Evolutionary conservation across 92 coral and sea anemone species (phyloP).

Genomic region (Umimayanthus chanpuru): DNA sequence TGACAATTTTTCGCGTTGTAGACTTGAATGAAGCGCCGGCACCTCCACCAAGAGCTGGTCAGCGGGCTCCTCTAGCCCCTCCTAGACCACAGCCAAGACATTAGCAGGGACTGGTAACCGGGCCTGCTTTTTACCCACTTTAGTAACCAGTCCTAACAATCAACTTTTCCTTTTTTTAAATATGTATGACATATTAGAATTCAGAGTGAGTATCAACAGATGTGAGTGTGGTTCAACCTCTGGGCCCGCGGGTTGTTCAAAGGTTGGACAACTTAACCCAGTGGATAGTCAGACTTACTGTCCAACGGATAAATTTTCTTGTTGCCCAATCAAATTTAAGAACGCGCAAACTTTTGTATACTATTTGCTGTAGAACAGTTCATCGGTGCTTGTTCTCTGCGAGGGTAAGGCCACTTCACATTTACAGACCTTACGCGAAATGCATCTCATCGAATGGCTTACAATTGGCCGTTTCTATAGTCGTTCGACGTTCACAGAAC

Average conservation of each 20-base stretch:
- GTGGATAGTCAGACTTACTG: too few relatives aligned
- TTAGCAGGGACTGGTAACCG: neutral
- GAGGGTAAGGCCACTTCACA: neutral
- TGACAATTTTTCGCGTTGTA: neutral
- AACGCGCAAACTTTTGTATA: too few relatives aligned
- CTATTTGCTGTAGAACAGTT: neutral
- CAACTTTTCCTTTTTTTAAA: too few relatives aligned
- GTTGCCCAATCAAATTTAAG: too few relatives aligned
- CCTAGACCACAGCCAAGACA: constrained; percentile 9
- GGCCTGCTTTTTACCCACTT: neutral
- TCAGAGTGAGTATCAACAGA: too few relatives aligned
- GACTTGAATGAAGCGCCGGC: neutral
- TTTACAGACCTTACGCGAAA: neutral
- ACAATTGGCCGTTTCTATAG: too few relatives aligned
- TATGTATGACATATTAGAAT: too few relatives aligned
- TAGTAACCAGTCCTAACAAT: neutral
- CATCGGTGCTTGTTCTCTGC: neutral
- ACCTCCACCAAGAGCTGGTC: constrained; percentile 19
- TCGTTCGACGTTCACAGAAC: too few relatives aligned
- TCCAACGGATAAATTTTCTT: too few relatives aligned
- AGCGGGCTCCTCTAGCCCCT: constrained; percentile 36
- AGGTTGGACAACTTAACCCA: too few relatives aligned
- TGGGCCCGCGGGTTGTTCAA: too few relatives aligned
- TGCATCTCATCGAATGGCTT: neutral
- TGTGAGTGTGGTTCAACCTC: too few relatives aligned